Percentiles rank a stretch among this genome's conserved stretches.
Conservation (phyloP, 2,888 invertebrate genomes). For the Acholoe squamosa region DNA sequence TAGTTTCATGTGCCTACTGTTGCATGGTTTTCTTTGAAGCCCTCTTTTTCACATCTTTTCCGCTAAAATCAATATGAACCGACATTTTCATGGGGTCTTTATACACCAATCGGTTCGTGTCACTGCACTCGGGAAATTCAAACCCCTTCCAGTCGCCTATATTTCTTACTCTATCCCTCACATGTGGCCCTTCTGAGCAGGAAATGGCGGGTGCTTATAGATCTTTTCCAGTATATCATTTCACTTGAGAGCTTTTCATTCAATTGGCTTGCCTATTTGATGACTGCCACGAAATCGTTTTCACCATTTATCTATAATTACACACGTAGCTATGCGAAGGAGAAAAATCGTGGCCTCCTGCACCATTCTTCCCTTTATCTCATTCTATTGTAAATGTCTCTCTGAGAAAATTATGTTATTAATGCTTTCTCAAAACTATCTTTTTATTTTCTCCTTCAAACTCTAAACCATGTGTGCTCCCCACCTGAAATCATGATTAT, state of each 20-base stretch:
- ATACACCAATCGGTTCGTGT: too few relatives aligned
- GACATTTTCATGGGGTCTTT: neutral
- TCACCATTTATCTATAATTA: slow-evolving; percentile 2
- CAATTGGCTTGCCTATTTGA: neutral
- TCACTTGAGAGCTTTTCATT: neutral
- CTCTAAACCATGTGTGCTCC: too few relatives aligned
- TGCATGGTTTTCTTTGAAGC: too few relatives aligned
- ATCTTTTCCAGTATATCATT: neutral
- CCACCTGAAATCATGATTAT: too few relatives aligned
- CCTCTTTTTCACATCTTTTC: neutral
- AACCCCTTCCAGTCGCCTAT: neutral
- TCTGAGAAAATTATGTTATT: too few relatives aligned
- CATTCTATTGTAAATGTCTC: too few relatives aligned
- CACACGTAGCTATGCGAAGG: neutral
- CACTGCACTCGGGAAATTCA: neutral
- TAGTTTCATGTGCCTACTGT: too few relatives aligned
- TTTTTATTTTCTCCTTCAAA: too few relatives aligned
- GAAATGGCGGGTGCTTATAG: neutral
- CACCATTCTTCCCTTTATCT: too few relatives aligned
- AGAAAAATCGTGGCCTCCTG: too few relatives aligned
- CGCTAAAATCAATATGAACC: neutral
- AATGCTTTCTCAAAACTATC: too few relatives aligned
- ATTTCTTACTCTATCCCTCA: neutral
- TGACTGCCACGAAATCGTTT: neutral
- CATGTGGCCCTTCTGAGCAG: neutral